Base-by-base conservation (phyloP, 35 echinoderm and acorn worm genomes). In the Apostichopus californicus region DNA sequence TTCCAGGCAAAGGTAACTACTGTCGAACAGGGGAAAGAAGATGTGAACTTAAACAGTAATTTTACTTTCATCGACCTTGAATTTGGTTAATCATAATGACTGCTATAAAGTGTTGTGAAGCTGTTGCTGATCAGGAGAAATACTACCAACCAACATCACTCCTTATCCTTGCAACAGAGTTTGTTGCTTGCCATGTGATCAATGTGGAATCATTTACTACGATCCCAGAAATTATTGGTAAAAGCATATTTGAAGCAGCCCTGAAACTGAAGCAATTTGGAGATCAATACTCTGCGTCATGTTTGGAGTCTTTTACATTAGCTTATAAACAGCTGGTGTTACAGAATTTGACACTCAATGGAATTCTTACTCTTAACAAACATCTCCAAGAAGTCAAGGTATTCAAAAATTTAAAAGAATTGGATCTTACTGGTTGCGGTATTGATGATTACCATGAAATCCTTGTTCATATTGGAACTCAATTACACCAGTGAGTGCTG, bases 391-490 rank as follows among this genome's bases (percentile, higher is more conserved):
- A 85, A 58, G 7, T 85, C 8, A 59, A 60, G 28, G 18, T 85
- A 59, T 85, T 85, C 22, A 23, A 58, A 85, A 11, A 85, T 85
- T 14, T 85, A n/a, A 85, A 52, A 22, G 5, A 60, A 9, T 18
- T 85, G 14, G 81, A 85, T 21, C 15, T 59, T 23, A 61, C 55
- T 22, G 55, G 34, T 5, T 85, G 81, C 58, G 52, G 52, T 9
- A 60, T 85, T 58, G 81, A 85, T 60, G 81, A 85, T 12, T 20
- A 85, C 56, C 81, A 85, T 25, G 57, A 59, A 58, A 7, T 85
- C 81, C 14, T 85, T 7, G 56, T 85, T 21, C 81, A 85, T 85
- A 23, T 85, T 5, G 81, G 81, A 59, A 85, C 81, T 8, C 4
- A 85, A n/a, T 15, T 85, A 5, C 57, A 59, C n/a, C 56, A 22